These are phyloP conservation scores for Drosophila austrosaltans DNA, from an alignment of 2,888 invertebrate genomes.

Conservation along the genomic window DNA sequence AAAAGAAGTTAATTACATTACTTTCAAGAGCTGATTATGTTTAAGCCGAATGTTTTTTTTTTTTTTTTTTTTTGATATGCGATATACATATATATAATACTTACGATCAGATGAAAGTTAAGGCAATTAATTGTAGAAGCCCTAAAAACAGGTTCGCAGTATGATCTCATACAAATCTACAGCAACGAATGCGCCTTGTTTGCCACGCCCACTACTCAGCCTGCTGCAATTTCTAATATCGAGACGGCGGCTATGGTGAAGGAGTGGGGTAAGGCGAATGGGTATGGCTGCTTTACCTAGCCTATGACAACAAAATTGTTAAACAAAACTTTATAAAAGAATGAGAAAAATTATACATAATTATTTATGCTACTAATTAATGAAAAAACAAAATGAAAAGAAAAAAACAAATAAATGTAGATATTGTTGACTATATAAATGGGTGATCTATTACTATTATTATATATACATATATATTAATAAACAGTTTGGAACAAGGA, in stretches of 20 bases:
- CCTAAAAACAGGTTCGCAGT: constrained; percentile 38
- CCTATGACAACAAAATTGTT: constrained; percentile 47
- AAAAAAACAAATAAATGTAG: constrained; percentile 61
- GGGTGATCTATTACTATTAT: neutral
- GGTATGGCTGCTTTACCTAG: neutral
- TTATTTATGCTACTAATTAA: constrained; percentile 73
- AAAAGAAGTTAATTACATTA: constrained; percentile 26
- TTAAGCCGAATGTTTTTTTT: constrained; percentile 37
- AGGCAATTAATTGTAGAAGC: neutral
- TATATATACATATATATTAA: neutral
- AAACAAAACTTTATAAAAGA: constrained; percentile 33
- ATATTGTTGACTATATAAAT: constrained; percentile 67
- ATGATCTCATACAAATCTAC: constrained; percentile 63
- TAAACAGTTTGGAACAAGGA: no score
- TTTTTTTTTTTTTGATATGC: constrained; percentile 36
- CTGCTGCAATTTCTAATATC: constrained; percentile 1
- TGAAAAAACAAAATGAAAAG: constrained; percentile 26
- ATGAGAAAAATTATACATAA: constrained; percentile 52
- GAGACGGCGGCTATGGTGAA: neutral
- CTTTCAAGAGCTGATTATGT: constrained; percentile 44
- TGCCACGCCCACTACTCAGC: constrained; percentile 17
- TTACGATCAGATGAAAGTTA: constrained; percentile 1
- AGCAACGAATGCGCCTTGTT: constrained; percentile 39
- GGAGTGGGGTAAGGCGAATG: constrained; percentile 11
- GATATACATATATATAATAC: constrained; percentile 19